Percentiles rank a stretch among this genome's conserved stretches.
These are phyloP conservation scores for Lysandra coridon DNA, from an alignment of 2,888 invertebrate genomes.

Conservation along the genomic window DNA sequence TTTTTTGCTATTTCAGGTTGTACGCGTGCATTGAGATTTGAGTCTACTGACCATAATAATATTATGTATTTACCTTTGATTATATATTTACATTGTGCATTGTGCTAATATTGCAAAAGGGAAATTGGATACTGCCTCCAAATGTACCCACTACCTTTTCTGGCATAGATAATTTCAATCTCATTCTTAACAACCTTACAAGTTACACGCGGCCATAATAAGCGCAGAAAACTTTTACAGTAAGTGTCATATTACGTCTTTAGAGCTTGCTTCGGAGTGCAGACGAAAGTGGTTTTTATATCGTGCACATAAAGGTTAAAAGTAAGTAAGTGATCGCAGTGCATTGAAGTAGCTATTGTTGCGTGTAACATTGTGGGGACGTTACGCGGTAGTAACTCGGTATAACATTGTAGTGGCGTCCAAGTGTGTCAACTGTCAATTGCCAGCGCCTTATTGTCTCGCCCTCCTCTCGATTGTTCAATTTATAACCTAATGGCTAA, in stretches of 20 bases:
- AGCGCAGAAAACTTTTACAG: not conserved
- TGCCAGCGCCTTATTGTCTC: slow-evolving; percentile 39
- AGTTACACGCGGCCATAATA: not conserved
- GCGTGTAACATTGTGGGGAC: slow-evolving; percentile 13
- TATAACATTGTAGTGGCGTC: slow-evolving; percentile 32
- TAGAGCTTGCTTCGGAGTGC: not conserved
- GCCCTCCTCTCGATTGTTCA: slow-evolving; percentile 36
- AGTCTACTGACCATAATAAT: too few species aligned
- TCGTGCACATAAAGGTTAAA: not conserved
- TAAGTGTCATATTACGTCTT: slow-evolving; percentile 1
- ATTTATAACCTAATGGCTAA: slow-evolving; percentile 31
- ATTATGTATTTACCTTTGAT: too few species aligned
- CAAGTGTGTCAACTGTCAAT: slow-evolving; percentile 41
- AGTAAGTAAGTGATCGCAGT: not conserved
- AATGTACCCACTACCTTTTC: not conserved
- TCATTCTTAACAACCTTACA: not conserved
- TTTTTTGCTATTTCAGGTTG: too few species aligned
- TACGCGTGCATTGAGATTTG: too few species aligned
- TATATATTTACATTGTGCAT: too few species aligned
- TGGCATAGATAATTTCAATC: not conserved
- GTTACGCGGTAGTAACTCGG: slow-evolving; percentile 13
- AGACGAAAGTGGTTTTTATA: not conserved
- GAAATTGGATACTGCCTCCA: not conserved
- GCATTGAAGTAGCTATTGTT: slow-evolving; percentile 4
- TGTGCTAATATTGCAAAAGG: not conserved